Evolutionary conservation across 2,888 invertebrate species (phyloP).

Genomic region (Mimachlamys varia): DNA sequence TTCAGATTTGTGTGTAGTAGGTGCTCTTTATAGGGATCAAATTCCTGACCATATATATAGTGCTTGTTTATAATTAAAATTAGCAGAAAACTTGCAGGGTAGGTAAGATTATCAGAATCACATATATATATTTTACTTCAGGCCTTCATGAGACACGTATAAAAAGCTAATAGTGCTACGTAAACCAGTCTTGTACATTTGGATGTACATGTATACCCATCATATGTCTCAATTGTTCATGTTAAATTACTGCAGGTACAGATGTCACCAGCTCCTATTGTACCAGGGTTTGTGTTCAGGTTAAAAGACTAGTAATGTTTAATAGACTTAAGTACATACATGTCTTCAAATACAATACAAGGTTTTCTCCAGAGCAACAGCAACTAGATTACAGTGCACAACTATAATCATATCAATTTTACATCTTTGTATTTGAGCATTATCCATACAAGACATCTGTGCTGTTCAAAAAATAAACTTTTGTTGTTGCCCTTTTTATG

Average conservation of each 20-base stretch:
- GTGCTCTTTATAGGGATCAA: background rate
- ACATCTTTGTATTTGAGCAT: too few relatives aligned
- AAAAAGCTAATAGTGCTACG: background rate
- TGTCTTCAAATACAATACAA: too few relatives aligned
- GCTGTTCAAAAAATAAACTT: too few relatives aligned
- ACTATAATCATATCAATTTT: too few relatives aligned
- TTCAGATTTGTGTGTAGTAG: background rate
- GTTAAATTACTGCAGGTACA: background rate
- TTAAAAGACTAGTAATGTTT: background rate
- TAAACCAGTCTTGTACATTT: background rate
- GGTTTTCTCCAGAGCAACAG: too few relatives aligned
- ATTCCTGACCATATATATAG: background rate
- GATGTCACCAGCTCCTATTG: background rate
- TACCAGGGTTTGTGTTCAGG: background rate
- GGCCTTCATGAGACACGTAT: background rate
- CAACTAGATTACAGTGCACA: too few relatives aligned
- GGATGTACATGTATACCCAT: background rate
- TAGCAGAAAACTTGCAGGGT: background rate
- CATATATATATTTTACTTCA: too few relatives aligned
- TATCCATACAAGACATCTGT: too few relatives aligned
- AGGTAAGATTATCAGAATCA: background rate
- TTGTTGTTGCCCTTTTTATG: too few relatives aligned
- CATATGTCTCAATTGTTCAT: background rate
- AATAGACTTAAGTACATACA: too few relatives aligned
- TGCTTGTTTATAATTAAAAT: background rate